These are phyloP conservation scores for Lymantria monacha DNA, from an alignment of 2,888 invertebrate genomes.

Conservation along the genomic window DNA sequence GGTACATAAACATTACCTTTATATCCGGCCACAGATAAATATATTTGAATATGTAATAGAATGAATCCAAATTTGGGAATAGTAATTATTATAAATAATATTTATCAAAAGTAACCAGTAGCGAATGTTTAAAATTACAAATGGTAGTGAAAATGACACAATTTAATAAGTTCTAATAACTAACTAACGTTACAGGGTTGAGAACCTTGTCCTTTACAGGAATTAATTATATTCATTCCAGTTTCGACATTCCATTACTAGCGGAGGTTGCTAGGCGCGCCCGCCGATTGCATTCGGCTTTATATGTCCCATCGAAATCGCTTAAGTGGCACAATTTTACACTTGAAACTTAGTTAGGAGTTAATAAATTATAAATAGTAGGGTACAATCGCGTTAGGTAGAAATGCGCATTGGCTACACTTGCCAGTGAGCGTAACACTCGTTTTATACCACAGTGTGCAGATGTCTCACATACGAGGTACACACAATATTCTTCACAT, in stretches of 20 bases:
- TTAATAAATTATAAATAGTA: conserved; percentile 74
- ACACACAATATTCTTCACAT: conserved; percentile 41
- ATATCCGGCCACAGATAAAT: conserved; percentile 68
- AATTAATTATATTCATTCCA: conserved; percentile 56
- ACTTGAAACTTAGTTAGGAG: conserved; percentile 74
- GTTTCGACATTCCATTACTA: conserved; percentile 45
- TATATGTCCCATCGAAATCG: conserved; percentile 60
- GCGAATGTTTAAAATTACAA: conserved; percentile 64
- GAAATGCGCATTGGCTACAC: conserved; percentile 40
- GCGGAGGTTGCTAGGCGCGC: conserved; percentile 26
- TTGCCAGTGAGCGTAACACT: conserved; percentile 21
- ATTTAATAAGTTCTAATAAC: conserved; percentile 30
- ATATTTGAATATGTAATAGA: conserved; percentile 62
- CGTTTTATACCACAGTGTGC: conserved; percentile 63
- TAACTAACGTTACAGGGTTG: conserved; percentile 57
- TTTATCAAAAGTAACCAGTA: conserved; percentile 55
- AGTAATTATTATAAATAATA: conserved; percentile 48
- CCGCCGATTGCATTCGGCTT: conserved; percentile 53
- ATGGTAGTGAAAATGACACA: conserved; percentile 54
- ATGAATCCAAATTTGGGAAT: conserved; percentile 51
- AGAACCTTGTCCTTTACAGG: conserved; percentile 61
- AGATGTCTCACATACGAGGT: conserved; percentile 56
- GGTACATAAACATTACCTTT: conserved; percentile 61
- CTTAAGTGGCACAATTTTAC: conserved; percentile 78
- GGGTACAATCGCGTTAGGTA: conserved; percentile 57